These are phyloP conservation scores for Heterotis niloticus DNA, from an alignment of 2,113 vertebrate genomes.

Conservation along the genomic window DNA sequence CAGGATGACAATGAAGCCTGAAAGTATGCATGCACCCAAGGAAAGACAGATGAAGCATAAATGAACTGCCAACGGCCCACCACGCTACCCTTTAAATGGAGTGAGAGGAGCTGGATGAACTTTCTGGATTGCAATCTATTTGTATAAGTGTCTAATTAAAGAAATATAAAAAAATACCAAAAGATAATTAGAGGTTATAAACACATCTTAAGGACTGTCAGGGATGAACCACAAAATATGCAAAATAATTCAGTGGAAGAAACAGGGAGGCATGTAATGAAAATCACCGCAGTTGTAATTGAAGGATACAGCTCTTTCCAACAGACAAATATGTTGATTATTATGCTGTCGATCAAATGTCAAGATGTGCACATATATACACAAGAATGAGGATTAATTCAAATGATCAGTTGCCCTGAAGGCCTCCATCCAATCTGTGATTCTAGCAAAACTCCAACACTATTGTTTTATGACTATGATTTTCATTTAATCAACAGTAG, in stretches of 20 bases:
- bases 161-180: neutral
- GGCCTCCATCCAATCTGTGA: neutral
- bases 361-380: neutral
- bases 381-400: neutral
- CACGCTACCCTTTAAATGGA: neutral
- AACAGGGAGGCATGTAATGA: neutral
- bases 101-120: neutral
- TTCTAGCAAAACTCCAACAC: neutral
- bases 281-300: constrained; percentile 8
- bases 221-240: constrained; percentile 16
- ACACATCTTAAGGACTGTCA: constrained; percentile 21
- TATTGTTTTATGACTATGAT: neutral
- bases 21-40: neutral
- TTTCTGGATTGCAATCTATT: neutral
- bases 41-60: neutral
- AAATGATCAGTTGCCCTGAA: neutral
- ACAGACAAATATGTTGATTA: constrained; percentile 23
- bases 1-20: neutral
- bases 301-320: constrained; percentile 3
- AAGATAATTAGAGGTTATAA: constrained; percentile 26
- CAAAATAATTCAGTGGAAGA: constrained; percentile 24
- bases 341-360: constrained; percentile 18
- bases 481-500: neutral
- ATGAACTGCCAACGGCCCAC: neutral
- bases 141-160: constrained; percentile 24